Evolutionary conservation across 2,113 vertebrate species (phyloP).

Genomic region (Rhegmatorhina hoffmannsi): DNA sequence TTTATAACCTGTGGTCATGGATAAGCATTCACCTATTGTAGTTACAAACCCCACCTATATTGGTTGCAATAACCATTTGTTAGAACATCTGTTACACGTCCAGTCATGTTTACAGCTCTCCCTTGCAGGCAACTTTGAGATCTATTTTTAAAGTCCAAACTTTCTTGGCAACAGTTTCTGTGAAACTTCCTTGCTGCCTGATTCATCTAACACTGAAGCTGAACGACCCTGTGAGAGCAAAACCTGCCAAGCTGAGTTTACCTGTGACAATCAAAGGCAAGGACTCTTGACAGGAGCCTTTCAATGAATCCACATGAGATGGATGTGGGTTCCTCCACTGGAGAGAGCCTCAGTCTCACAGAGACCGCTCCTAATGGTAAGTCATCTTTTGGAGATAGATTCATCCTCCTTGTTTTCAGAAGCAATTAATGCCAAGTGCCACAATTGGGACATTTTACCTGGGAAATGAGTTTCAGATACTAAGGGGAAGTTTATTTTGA

Average conservation of each 20-base stretch:
- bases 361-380: not conserved
- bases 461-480: not conserved
- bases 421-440: not conserved
- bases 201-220: not conserved
- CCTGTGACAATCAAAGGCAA: not conserved
- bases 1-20: not conserved
- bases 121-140: not conserved
- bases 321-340: not conserved
- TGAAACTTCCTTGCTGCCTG: not conserved
- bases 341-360: not conserved
- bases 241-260: not conserved
- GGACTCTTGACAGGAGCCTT: not conserved
- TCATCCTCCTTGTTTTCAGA: not conserved
- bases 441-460: not conserved
- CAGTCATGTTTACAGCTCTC: not conserved
- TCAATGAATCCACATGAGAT: not conserved
- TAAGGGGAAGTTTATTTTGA: not conserved
- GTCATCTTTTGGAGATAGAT: not conserved
- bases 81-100: not conserved
- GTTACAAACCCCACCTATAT: not conserved
- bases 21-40: not conserved
- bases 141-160: not conserved
- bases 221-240: not conserved
- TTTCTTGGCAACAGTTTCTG: not conserved
- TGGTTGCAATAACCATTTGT: not conserved